These are phyloP conservation scores for Drosophila melanogaster DNA, from an alignment of 1,140 invertebrate genomes.

Conservation along the genomic window DNA sequence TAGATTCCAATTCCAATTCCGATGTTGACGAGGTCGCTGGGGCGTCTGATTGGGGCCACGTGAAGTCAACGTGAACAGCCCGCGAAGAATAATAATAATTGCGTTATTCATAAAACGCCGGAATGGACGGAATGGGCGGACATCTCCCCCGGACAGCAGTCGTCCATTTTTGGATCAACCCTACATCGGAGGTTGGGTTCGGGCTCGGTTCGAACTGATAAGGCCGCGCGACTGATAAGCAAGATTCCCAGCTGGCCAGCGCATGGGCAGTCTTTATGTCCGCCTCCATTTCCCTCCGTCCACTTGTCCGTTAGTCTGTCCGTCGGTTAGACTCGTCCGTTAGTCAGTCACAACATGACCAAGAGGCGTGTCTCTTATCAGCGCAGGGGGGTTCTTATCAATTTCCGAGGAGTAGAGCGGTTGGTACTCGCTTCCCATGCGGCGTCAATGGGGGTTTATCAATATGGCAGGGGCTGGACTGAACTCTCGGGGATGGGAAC, in stretches of 20 bases:
- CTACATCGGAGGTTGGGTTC: constrained; percentile 39
- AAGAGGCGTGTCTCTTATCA: constrained; percentile 45
- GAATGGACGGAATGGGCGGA: constrained; percentile 4
- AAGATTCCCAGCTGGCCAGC: constrained; percentile 55
- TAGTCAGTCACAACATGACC: constrained; percentile 45
- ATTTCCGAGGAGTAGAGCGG: not conserved
- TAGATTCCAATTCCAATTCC: constrained; percentile 50
- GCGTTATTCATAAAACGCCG: constrained; percentile 49
- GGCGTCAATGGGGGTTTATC: constrained; percentile 53
- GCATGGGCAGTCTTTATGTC: constrained; percentile 41
- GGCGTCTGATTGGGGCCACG: constrained; percentile 65
- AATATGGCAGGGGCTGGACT: constrained; percentile 42
- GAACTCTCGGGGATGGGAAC: constrained; percentile 3
- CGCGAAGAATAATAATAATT: constrained; percentile 45
- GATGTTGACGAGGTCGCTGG: constrained; percentile 62
- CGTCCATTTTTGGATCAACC: constrained; percentile 46
- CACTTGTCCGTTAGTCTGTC: not conserved
- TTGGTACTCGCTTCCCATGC: constrained; percentile 23
- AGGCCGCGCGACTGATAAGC: constrained; percentile 44
- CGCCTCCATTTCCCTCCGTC: not conserved
- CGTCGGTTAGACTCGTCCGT: constrained; percentile 14
- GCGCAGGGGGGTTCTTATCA: constrained; percentile 19
- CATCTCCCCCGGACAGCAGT: constrained; percentile 46
- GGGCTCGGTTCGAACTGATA: constrained; percentile 19
- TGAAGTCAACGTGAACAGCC: constrained; percentile 75